Conservation (phyloP, 2,113 vertebrate species). For the Propithecus coquereli region DNA sequence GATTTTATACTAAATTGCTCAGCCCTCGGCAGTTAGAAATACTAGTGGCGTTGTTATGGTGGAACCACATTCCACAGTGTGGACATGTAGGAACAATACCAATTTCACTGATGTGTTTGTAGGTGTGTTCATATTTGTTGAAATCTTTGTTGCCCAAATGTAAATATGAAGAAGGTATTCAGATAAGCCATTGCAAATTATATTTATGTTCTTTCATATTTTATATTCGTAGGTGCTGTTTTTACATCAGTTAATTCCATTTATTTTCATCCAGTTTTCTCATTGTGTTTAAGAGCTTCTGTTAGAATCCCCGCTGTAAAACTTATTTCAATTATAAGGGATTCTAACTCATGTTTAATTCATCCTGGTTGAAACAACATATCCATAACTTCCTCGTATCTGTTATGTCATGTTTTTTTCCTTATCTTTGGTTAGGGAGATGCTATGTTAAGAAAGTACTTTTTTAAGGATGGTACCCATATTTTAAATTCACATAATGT, state of each 20-base stretch:
- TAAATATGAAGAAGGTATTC: background rate
- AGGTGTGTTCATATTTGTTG: background rate
- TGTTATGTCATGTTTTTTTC: background rate
- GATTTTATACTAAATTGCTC: background rate
- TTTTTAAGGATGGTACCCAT: background rate
- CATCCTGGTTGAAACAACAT: constrained; percentile 13
- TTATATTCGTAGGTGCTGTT: background rate
- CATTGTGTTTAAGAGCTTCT: background rate
- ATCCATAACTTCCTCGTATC: background rate
- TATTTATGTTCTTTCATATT: constrained; percentile 10
- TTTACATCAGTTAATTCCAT: background rate
- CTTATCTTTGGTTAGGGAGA: background rate
- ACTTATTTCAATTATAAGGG: background rate
- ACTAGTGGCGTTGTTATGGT: background rate
- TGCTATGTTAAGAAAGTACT: background rate
- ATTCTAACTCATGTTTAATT: constrained; percentile 36
- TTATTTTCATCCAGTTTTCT: constrained; percentile 21
- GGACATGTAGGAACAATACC: background rate
- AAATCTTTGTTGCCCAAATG: constrained; percentile 8
- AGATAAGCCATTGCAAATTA: background rate
- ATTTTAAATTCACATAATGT: constrained; percentile 19
- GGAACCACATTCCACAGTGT: background rate
- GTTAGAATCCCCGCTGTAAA: constrained; percentile 23
- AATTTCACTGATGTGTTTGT: background rate
- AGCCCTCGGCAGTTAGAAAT: background rate